Conservation (phyloP, 2,888 invertebrate species). For the Drepana falcataria region DNA sequence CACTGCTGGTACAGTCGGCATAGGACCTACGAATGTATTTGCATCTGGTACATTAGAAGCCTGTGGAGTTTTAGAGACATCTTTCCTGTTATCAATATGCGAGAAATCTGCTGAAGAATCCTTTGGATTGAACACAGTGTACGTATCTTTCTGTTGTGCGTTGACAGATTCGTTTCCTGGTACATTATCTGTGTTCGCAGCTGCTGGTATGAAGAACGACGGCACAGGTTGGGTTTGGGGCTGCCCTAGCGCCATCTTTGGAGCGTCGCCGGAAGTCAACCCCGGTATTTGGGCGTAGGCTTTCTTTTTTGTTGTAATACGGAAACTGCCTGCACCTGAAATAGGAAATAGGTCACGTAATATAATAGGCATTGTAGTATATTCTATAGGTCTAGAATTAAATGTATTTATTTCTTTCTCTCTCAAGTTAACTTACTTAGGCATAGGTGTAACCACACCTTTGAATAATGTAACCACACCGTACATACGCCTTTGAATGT, state of each 20-base stretch:
- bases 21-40: neutral
- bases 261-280: slow-evolving; percentile 69
- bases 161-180: slow-evolving; percentile 5
- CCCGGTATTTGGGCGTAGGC: slow-evolving; percentile 89
- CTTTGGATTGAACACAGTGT: slow-evolving; percentile 20
- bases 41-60: neutral
- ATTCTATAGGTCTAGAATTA: too few relatives aligned
- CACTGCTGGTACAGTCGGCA: slow-evolving; percentile 11
- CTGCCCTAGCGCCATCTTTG: slow-evolving; percentile 18
- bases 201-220: slow-evolving; percentile 22
- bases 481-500: too few relatives aligned
- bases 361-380: too few relatives aligned
- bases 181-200: slow-evolving; percentile 1
- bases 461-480: too few relatives aligned
- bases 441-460: too few relatives aligned
- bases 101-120: slow-evolving; percentile 11
- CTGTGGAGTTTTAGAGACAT: neutral
- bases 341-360: slow-evolving; percentile 26
- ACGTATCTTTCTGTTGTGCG: slow-evolving; percentile 11
- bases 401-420: too few relatives aligned
- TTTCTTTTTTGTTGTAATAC: slow-evolving; percentile 83
- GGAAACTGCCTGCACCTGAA: slow-evolving; percentile 78
- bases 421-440: too few relatives aligned
- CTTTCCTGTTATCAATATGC: too few relatives aligned
- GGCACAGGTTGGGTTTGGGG: slow-evolving; percentile 19